Evolutionary conservation across 2,113 vertebrate genomes (phyloP).

Genomic region (Prochilodus magdalenae): DNA sequence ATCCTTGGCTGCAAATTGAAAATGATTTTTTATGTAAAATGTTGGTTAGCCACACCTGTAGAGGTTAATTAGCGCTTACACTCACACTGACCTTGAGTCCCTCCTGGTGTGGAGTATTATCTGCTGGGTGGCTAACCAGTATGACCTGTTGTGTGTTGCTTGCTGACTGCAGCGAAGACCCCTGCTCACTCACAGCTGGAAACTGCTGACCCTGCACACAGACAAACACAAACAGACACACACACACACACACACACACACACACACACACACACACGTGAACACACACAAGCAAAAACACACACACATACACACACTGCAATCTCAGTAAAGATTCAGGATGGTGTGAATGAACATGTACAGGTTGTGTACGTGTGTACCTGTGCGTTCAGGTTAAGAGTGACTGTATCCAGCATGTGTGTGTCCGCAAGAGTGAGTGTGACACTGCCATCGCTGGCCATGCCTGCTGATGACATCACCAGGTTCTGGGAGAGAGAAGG

Average conservation of each 20-base stretch:
- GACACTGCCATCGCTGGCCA: constrained; percentile 88
- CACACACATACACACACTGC: no score
- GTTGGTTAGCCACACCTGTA: no score
- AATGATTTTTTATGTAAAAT: no score
- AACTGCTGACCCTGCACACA: constrained; percentile 85
- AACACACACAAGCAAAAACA: no score
- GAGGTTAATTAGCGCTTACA: neutral
- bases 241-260: constrained; percentile 11
- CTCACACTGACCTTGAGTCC: constrained; percentile 65
- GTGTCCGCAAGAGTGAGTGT: constrained; percentile 94
- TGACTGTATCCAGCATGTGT: constrained; percentile 94
- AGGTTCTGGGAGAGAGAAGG: constrained; percentile 88
- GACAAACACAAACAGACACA: constrained; percentile 9
- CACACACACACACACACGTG: neutral
- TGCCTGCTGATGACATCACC: constrained; percentile 89
- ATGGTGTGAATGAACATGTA: no score
- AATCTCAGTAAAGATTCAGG: no score
- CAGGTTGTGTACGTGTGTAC: constrained; percentile 6
- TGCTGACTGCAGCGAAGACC: constrained; percentile 78
- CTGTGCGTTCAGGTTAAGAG: constrained; percentile 87
- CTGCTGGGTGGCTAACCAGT: constrained; percentile 87
- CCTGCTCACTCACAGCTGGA: constrained; percentile 85
- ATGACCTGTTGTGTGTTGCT: constrained; percentile 87
- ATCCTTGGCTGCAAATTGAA: no score
- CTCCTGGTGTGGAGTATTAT: constrained; percentile 66